Evolutionary conservation across 2,888 invertebrate genomes (phyloP), one percentile per base, ranked within the genome.

Genomic region (Eristalis tenax): DNA sequence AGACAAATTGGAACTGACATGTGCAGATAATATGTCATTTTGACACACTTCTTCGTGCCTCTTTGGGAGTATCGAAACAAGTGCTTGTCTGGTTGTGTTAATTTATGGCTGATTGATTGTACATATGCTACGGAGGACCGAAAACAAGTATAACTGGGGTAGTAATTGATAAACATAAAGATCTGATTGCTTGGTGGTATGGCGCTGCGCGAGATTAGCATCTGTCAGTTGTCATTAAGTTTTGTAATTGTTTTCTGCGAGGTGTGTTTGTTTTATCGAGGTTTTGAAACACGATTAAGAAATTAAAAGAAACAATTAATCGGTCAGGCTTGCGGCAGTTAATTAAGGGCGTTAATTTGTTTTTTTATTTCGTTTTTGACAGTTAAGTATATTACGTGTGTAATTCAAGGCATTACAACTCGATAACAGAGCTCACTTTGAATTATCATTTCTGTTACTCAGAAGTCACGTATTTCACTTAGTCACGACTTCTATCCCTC

Each of bases 21-120:
- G 32, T 78, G 64, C 56, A 57, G 70, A 64, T 50, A 70, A 70
- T 56, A 69, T 70, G 70, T 63, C 78, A 77, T 6, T 77, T 77
- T 70, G 63, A 70, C 69, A 78, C 56, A 50, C 26, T 70, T 71
- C 13, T 26, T n/a, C 11, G 59, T 71, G 35, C 57, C 57, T 59
- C 22, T 63, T 69, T 50, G 28, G 26, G 15, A 23, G 59, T 59
- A 59, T 26, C 18, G 6, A 38, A 26, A 15, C 66, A 59, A 68
- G 22, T 26, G 69, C 43, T 69, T 69, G 35, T 6, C 15, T 26
- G 23, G 23, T 26, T 61, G 40, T 61, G 65, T 76, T 56, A 77
- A 77, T 69, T 77, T 26, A 35, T 68, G 43, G 28, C 8, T 68
- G 68, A 77, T 69, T 77, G 61, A 77, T 77, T 77, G 32, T 38